These are phyloP conservation scores for Eupristina koningsbergeri DNA, from an alignment of 1,140 invertebrate genomes.

Conservation along the genomic window DNA sequence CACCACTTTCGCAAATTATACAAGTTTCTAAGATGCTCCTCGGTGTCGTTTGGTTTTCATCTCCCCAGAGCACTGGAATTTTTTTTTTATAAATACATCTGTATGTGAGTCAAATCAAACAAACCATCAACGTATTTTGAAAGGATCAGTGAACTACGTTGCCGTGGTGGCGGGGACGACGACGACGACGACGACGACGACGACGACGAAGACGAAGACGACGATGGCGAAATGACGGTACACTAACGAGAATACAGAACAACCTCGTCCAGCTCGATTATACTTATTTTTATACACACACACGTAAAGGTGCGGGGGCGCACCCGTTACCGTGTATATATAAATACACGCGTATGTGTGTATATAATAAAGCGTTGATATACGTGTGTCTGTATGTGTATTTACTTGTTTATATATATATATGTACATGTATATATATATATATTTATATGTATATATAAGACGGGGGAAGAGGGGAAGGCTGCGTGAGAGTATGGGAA, in stretches of 20 bases:
- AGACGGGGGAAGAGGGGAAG: slow-evolving; percentile 30
- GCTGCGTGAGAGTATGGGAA: neutral
- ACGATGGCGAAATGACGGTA: slow-evolving; percentile 30
- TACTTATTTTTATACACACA: slow-evolving; percentile 32
- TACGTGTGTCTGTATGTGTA: no score
- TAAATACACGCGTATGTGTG: no score
- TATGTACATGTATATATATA: neutral
- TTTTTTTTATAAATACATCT: slow-evolving; percentile 17
- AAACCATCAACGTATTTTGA: slow-evolving; percentile 22
- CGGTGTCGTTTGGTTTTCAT: neutral
- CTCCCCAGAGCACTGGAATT: neutral
- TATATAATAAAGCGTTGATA: no score
- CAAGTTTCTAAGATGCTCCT: neutral
- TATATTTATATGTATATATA: neutral
- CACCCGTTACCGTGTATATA: no score
- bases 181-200: no score
- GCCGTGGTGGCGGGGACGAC: neutral
- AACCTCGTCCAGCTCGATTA: neutral
- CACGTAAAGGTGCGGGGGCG: neutral
- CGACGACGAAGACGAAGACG: no score
- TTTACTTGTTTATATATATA: slow-evolving; percentile 31
- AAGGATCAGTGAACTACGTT: slow-evolving; percentile 36
- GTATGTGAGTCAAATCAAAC: slow-evolving; percentile 28
- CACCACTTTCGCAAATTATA: neutral
- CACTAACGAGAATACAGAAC: slow-evolving; percentile 10